Evolutionary conservation across 2,113 vertebrate genomes (phyloP).

Genomic region (Chloebia gouldiae): DNA sequence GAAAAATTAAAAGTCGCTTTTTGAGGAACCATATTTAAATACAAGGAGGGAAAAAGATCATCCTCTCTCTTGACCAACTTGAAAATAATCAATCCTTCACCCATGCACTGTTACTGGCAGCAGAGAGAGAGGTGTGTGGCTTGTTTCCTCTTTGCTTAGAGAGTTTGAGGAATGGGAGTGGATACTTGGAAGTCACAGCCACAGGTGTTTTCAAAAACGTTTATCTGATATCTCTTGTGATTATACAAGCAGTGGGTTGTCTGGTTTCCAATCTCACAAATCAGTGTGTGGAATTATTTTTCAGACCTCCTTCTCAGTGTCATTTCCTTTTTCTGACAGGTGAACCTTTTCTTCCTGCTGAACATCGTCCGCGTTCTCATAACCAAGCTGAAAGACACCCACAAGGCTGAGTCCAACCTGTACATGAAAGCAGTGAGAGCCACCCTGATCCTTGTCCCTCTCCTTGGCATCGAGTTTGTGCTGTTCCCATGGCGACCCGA

Average conservation of each 20-base stretch:
- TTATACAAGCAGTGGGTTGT: background rate
- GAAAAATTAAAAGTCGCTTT: background rate
- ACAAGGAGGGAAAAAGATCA: background rate
- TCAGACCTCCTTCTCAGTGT: background rate
- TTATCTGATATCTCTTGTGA: background rate
- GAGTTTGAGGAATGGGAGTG: background rate
- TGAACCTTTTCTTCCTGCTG: conserved; percentile 95
- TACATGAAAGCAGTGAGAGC: conserved; percentile 99
- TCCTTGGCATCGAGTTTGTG: conserved; percentile 94
- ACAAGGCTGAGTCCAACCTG: conserved; percentile 93
- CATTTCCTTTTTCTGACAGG: conserved; percentile 66
- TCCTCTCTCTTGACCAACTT: background rate
- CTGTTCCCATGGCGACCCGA: conserved; percentile 90
- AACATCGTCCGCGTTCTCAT: conserved; percentile 98
- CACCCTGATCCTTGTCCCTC: conserved; percentile 92
- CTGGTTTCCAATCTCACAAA: background rate
- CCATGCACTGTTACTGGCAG: background rate
- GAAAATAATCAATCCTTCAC: background rate
- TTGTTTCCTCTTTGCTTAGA: background rate
- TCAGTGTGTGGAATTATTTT: background rate
- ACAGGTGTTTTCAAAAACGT: background rate
- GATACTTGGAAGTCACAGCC: background rate
- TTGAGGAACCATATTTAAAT: background rate
- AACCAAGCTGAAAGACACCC: conserved; percentile 96
- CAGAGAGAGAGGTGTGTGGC: background rate